Evolutionary conservation across 1,140 invertebrate genomes (phyloP).

Genomic region (Zaprionus tsacasi): DNA sequence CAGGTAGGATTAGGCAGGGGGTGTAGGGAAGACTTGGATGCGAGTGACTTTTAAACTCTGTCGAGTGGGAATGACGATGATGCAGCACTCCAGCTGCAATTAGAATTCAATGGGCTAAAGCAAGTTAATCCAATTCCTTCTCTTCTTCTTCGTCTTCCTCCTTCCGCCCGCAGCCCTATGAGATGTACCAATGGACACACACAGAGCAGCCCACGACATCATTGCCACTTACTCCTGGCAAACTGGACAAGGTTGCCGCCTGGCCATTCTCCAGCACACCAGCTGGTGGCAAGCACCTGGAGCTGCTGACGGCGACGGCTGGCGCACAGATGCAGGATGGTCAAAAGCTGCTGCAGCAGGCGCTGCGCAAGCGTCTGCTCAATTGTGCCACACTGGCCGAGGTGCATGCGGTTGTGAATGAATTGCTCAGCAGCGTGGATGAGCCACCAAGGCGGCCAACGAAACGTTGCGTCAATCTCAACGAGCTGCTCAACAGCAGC

Average conservation of each 20-base stretch:
- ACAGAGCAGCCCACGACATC: conserved; percentile 88
- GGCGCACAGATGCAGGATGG: conserved; percentile 23
- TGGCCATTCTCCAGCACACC: conserved; percentile 79
- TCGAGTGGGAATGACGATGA: conserved; percentile 47
- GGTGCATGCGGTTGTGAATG: conserved; percentile 75
- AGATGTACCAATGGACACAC: conserved; percentile 95
- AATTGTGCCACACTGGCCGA: conserved; percentile 73
- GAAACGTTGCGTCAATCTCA: conserved; percentile 70
- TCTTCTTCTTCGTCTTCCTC: background rate
- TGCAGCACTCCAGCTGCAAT: conserved; percentile 62
- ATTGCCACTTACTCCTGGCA: conserved; percentile 89
- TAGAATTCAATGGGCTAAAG: conserved; percentile 66
- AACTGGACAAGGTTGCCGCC: conserved; percentile 85
- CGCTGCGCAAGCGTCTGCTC: conserved; percentile 69
- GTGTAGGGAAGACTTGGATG: conserved; percentile 20
- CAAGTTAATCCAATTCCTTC: conserved; percentile 32
- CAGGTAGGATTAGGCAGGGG: background rate
- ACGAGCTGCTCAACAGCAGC: conserved; percentile 71
- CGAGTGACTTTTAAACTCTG: conserved; percentile 74
- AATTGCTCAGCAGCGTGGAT: conserved; percentile 66
- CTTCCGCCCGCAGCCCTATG: conserved; percentile 88
- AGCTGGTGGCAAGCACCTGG: conserved; percentile 29
- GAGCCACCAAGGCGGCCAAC: conserved; percentile 68
- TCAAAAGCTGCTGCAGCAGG: conserved; percentile 64
- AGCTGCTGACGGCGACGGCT: conserved; percentile 1